These are phyloP conservation scores for Nemotelus nigrinus DNA, from an alignment of 2,888 invertebrate genomes.

Conservation along the genomic window DNA sequence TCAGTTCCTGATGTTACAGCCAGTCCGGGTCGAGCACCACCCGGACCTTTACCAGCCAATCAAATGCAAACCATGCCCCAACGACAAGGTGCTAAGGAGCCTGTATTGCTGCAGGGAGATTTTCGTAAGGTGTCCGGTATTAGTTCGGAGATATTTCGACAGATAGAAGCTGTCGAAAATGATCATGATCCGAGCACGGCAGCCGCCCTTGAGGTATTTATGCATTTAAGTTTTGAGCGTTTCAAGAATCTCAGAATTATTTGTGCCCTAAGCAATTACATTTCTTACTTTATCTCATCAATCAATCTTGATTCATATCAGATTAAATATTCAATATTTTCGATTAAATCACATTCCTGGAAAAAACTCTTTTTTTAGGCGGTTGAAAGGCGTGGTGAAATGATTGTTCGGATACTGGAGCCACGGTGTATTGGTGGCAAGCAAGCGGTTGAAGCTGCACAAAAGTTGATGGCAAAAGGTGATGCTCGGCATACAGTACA, in stretches of 20 bases:
- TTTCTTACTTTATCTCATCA: too few species aligned
- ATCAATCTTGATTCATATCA: too few species aligned
- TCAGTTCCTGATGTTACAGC: constrained; percentile 92
- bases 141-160: constrained; percentile 95
- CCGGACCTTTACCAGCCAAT: constrained; percentile 72
- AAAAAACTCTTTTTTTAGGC: constrained; percentile 66
- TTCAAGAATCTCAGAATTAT: too few species aligned
- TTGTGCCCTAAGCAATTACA: too few species aligned
- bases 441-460: constrained; percentile 86
- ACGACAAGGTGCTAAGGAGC: constrained; percentile 67
- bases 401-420: constrained; percentile 93
- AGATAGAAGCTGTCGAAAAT: constrained; percentile 96
- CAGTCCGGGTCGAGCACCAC: constrained; percentile 85
- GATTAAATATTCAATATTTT: neutral
- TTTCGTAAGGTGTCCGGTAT: constrained; percentile 97
- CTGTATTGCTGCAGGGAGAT: constrained; percentile 89
- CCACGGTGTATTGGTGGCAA: constrained; percentile 88
- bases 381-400: constrained; percentile 92
- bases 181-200: constrained; percentile 94
- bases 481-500: constrained; percentile 77
- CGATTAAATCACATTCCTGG: neutral
- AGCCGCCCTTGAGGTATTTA: constrained; percentile 82
- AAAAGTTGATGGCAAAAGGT: constrained; percentile 76
- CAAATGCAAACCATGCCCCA: constrained; percentile 66
- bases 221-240: neutral